These are phyloP conservation scores for Kradibia gibbosae DNA, from an alignment of 1,140 invertebrate genomes.

Conservation along the genomic window DNA sequence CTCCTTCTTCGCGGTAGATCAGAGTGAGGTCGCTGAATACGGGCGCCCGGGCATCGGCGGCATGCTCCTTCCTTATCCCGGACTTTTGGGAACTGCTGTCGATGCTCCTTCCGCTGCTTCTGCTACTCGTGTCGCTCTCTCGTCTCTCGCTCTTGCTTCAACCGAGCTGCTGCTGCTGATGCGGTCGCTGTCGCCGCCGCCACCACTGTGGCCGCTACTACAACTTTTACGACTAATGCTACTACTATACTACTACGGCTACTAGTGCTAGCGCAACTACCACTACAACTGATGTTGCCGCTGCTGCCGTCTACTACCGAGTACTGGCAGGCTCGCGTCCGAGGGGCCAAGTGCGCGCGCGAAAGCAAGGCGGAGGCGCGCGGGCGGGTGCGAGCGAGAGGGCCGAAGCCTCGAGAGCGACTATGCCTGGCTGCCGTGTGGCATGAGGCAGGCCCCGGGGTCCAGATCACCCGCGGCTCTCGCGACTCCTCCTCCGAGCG, in stretches of 20 bases:
- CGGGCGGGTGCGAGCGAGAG: background rate
- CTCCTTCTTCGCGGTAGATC: background rate
- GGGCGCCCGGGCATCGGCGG: background rate
- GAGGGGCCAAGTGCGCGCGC: background rate
- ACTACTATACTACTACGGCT: background rate
- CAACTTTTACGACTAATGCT: background rate
- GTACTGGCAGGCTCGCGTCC: slow-evolving; percentile 11
- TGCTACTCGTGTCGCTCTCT: background rate
- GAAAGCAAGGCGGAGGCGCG: background rate
- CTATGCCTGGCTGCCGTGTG: background rate
- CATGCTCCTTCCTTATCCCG: background rate
- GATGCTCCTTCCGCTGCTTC: background rate
- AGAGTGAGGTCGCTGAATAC: slow-evolving; percentile 5
- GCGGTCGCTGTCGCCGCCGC: background rate
- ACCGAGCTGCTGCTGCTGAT: background rate
- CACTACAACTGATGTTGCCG: background rate
- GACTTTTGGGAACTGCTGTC: background rate
- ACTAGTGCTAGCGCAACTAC: background rate
- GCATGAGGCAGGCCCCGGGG: slow-evolving; percentile 56
- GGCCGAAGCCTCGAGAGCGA: background rate
- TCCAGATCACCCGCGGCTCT: slow-evolving; percentile 56
- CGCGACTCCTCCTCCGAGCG: background rate
- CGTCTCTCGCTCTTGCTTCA: too few relatives aligned
- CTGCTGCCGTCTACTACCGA: background rate
- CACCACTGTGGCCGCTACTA: background rate